These are phyloP conservation scores for Dolichallabes microphthalmus DNA, from an alignment of 2,113 vertebrate species.

Conservation along the genomic window DNA sequence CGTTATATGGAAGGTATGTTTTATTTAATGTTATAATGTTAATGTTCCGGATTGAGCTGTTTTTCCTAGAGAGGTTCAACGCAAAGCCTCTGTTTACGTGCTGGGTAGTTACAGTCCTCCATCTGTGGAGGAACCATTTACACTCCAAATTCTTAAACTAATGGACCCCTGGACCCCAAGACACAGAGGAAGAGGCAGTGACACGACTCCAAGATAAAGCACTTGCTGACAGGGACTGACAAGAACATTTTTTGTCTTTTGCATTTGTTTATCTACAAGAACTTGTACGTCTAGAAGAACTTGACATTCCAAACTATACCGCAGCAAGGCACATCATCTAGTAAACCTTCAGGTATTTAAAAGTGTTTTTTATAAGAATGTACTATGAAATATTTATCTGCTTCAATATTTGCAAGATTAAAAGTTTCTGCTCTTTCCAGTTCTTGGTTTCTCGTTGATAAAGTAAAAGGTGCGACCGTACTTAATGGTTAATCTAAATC, in stretches of 20 bases:
- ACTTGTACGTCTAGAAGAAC: not conserved
- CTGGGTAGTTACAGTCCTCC: constrained; percentile 72
- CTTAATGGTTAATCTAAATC: not conserved
- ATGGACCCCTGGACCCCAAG: not conserved
- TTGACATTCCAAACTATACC: not conserved
- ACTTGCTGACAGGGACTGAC: not conserved
- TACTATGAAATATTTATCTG: not conserved
- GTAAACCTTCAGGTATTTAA: not conserved
- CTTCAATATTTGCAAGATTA: not conserved
- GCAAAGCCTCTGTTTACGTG: constrained; percentile 65
- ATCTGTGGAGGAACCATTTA: constrained; percentile 62
- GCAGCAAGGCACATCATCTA: not conserved
- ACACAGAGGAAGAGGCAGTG: not conserved
- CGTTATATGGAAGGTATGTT: not conserved
- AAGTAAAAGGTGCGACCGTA: too few relatives aligned
- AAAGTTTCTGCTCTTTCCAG: not conserved
- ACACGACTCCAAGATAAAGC: not conserved
- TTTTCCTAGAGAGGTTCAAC: constrained; percentile 57
- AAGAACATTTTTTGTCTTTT: not conserved
- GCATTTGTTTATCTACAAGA: not conserved
- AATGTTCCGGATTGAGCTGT: constrained; percentile 46
- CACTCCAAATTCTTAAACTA: constrained; percentile 48
- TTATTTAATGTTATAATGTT: constrained; percentile 9
- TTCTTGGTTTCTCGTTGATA: not conserved
- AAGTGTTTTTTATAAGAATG: not conserved